Base-by-base conservation (phyloP, 1,140 invertebrate species). In the Cherax destructor region DNA sequence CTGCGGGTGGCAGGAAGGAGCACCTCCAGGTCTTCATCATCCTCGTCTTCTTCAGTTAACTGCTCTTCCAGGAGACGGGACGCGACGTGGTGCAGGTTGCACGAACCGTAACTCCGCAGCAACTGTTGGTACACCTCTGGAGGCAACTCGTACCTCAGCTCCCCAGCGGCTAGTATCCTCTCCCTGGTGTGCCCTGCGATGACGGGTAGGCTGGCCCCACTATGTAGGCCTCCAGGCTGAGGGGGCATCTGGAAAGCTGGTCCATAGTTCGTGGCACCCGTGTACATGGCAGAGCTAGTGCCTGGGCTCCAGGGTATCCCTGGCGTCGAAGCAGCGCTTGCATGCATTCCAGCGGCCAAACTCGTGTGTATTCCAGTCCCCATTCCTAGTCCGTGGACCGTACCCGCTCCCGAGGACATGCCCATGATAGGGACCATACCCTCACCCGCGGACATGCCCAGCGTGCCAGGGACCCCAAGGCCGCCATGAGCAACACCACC, bases 51-150 rank as follows among this genome's bases (percentile, higher is more conserved):
- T 94, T 95, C 86, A 93, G 93, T 91, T 89, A 93, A 92, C 93
- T 93, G 85, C 94, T 79, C 94, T 94, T 87, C 94, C 94, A 93
- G 94, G 93, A 90, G 95, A 56, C 95, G 95, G 52, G 96, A 94
- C 93, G 97, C 88, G 88, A 92, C 91, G 41, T 92, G 83, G 41
- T 92, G 92, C 47, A 93, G 61, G 41, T 88, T 93, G 69, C 79
- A 91, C 30, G 83, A 88, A 13, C 92, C 92, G 80, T 89, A 91
- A 41, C 49, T 72, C 3, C 92, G 91, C 61, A 93, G 21, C 50
- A 93, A 72, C 52, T 92, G 91, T 47, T 90, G 88, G 61, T 91
- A 93, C 50, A 93, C n/a, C 65, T 93, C 92, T 21, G 90, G 90
- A 11, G 92, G 89, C 61, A 93, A 21, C 4, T 85, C 83, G 50